Evolutionary conservation across 2,888 invertebrate genomes (phyloP), one percentile per base, ranked within the genome.

Genomic region (Hypsopygia costalis): DNA sequence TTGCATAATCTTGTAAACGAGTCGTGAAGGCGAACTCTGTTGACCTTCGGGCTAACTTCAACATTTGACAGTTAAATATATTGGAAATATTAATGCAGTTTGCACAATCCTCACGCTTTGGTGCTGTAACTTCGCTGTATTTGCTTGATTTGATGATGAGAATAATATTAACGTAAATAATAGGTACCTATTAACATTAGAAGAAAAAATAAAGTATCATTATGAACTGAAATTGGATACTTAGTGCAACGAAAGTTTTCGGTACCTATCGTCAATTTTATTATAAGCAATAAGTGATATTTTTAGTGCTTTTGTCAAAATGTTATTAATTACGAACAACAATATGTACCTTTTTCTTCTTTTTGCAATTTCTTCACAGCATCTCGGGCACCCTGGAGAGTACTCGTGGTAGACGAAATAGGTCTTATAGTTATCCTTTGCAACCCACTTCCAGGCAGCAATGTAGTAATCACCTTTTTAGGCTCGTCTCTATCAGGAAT

Each of bases 361-460:
- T 62, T 75, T 46, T 75, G 69, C 20, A 69, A 44, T 47, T 75
- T 76, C 39, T 67, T 78, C 66, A 72, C 68, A 5, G 66, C 65
- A 1, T 76, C 74, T 42, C 74, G 60, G 30, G 71, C 65, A 35
- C 55, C 62, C 40, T 75, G 72, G 32, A 78, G 49, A 1, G 70
- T 67, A 4, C 71, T 66, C 16, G 69, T 60, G 1, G 65, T 58
- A 1, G 72, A 58, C 3, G 77, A 55, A 30, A 88, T 65, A 1
- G 88, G 83, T 55, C 79, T 72, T 6, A 86, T 58, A 6, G 73
- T 66, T 3, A 87, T 73, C 46, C 70, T 77, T 41, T 89, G 89
- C 16, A 89, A 59, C 3, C 89, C 87, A 51, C 85, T 87, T 5
- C 89, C 89, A 0, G 85, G 86, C 11, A 89, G 52, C 36, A 89